Conservation (phyloP, 53 echinoderm and acorn worm species). For the Holothuria scabra region DNA sequence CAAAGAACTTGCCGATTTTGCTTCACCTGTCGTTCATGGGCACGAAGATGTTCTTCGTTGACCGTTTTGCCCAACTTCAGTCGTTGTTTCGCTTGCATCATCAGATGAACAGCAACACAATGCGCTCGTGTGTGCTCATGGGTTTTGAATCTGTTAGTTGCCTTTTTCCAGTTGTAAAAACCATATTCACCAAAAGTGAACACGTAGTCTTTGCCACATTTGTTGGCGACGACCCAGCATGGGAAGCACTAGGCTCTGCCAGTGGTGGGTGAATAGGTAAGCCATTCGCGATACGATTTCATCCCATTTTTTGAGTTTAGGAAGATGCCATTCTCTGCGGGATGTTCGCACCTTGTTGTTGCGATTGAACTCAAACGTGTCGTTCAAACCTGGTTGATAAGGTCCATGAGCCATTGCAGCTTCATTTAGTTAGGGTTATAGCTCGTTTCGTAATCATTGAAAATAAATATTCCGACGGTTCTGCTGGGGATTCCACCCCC, state of each 20-base stretch:
- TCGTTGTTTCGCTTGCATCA: constrained; percentile 6
- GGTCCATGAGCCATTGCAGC: constrained; percentile 14
- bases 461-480: too few species aligned
- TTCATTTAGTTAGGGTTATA: constrained; percentile 15
- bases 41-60: constrained; percentile 35
- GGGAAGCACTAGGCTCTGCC: constrained; percentile 36
- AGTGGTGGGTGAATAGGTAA: constrained; percentile 22
- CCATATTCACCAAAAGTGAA: constrained; percentile 30
- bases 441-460: constrained; percentile 22
- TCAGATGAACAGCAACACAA: constrained; percentile 25
- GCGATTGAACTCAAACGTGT: constrained; percentile 16
- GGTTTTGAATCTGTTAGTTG: constrained; percentile 12
- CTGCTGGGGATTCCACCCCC: too few species aligned
- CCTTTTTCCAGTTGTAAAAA: constrained; percentile 39
- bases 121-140: constrained; percentile 31
- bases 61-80: constrained; percentile 39
- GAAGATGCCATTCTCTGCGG: constrained; percentile 20
- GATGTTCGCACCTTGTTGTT: constrained; percentile 34
- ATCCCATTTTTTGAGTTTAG: constrained; percentile 46
- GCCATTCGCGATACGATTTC: constrained; percentile 35
- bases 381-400: constrained; percentile 43
- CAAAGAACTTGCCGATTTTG: constrained; percentile 39
- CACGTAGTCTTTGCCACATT: not conserved
- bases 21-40: constrained; percentile 36
- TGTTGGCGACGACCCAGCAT: constrained; percentile 21